Evolutionary conservation across 2,797 vertebrate genomes (phyloP).

Genomic region (Hybognathus amarus): DNA sequence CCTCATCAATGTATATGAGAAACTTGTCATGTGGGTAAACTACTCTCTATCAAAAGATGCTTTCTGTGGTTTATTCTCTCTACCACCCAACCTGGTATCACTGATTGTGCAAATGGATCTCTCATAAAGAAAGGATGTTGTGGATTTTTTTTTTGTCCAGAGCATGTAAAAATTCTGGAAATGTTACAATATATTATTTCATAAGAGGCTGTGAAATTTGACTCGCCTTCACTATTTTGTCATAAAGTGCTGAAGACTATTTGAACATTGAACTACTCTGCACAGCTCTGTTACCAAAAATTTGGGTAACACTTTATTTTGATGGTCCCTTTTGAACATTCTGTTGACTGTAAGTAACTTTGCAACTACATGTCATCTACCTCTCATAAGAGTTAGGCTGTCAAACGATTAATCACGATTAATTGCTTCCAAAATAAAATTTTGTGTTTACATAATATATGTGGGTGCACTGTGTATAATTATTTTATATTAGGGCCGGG

Average conservation of each 20-base stretch:
- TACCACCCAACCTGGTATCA: background rate
- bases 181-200: slow-evolving; percentile 61
- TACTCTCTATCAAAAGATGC: slow-evolving; percentile 39
- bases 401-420: no score
- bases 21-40: slow-evolving; percentile 50
- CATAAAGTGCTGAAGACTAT: background rate
- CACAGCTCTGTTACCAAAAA: background rate
- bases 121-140: slow-evolving; percentile 65
- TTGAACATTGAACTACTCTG: background rate
- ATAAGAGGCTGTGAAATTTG: slow-evolving; percentile 62
- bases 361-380: no score
- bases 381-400: no score
- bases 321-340: no score
- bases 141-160: slow-evolving; percentile 56
- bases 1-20: slow-evolving; percentile 27
- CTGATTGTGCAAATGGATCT: slow-evolving; percentile 56
- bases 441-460: no score
- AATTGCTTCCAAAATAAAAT: no score
- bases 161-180: slow-evolving; percentile 69
- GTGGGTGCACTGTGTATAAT: no score
- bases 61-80: slow-evolving; percentile 43
- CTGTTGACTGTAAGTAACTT: no score
- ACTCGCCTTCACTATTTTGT: slow-evolving; percentile 45
- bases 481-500: no score
- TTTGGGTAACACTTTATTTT: no score